Conservation (phyloP, 2,888 invertebrate genomes). For the Pardosa pseudoannulata region DNA sequence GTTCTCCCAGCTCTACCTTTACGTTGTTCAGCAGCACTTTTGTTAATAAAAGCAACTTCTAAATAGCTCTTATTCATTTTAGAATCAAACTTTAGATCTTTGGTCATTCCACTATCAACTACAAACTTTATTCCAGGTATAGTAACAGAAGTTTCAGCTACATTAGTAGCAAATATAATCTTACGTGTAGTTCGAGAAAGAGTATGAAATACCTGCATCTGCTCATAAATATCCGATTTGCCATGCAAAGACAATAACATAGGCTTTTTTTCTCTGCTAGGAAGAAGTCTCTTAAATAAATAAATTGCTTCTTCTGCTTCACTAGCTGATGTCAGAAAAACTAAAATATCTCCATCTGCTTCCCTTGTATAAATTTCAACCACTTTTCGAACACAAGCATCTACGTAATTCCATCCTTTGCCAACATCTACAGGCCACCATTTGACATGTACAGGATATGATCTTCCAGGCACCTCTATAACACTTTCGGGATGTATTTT, state of each 20-base stretch:
- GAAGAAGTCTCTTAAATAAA: constrained; percentile 50
- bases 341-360: constrained; percentile 76
- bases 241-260: constrained; percentile 73
- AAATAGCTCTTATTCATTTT: constrained; percentile 76
- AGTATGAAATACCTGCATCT: constrained; percentile 75
- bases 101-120: constrained; percentile 78
- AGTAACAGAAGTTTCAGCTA: constrained; percentile 78
- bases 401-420: constrained; percentile 72
- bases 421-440: constrained; percentile 74
- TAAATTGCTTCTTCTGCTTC: constrained; percentile 76
- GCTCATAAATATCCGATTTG: constrained; percentile 76
- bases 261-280: constrained; percentile 15
- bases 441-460: constrained; percentile 77
- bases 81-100: constrained; percentile 77
- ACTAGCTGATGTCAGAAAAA: constrained; percentile 74
- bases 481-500: constrained; percentile 74
- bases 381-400: constrained; percentile 76
- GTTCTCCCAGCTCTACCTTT: constrained; percentile 78
- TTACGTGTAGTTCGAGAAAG: constrained; percentile 75
- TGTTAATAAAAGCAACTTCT: constrained; percentile 75
- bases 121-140: constrained; percentile 78
- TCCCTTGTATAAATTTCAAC: constrained; percentile 75
- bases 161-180: constrained; percentile 78
- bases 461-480: constrained; percentile 76
- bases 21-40: constrained; percentile 78